These are phyloP conservation scores for Epizoanthus scotinus DNA, from an alignment of 92 coral and sea anemone species.

Conservation along the genomic window DNA sequence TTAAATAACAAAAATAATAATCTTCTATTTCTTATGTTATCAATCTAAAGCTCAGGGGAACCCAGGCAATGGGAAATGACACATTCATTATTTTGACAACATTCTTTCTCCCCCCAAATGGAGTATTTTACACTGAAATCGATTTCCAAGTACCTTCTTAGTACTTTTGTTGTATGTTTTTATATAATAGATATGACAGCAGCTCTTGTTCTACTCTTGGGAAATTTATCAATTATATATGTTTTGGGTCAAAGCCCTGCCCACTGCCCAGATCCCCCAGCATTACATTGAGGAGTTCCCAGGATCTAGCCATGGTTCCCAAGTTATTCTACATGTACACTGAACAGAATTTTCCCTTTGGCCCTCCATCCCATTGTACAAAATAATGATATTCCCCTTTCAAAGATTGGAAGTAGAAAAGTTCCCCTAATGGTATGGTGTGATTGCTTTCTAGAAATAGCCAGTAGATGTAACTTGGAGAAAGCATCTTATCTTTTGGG, in stretches of 20 bases:
- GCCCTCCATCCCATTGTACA: background rate
- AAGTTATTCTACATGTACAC: background rate
- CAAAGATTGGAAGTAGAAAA: conserved; percentile 1
- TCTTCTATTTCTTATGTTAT: background rate
- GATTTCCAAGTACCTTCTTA: too few species aligned
- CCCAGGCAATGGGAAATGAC: too few species aligned
- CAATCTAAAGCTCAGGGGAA: too few species aligned
- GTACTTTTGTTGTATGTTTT: too few species aligned
- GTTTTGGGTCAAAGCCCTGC: too few species aligned
- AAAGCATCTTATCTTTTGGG: conserved; percentile 14
- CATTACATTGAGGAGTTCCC: background rate
- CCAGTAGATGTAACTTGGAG: background rate
- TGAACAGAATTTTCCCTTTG: background rate
- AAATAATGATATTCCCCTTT: background rate
- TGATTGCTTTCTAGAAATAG: background rate
- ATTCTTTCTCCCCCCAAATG: too few species aligned
- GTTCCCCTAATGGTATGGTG: background rate
- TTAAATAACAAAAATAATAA: conserved; percentile 5
- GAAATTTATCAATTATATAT: too few species aligned
- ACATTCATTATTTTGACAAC: too few species aligned
- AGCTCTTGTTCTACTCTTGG: too few species aligned
- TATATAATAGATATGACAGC: too few species aligned
- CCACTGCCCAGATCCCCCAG: too few species aligned
- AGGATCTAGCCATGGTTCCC: background rate
- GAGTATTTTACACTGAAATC: too few species aligned